phyloP scores from a whole-genome alignment of 2,113 vertebrate genomes.

The Trogon melanurus region DNA sequence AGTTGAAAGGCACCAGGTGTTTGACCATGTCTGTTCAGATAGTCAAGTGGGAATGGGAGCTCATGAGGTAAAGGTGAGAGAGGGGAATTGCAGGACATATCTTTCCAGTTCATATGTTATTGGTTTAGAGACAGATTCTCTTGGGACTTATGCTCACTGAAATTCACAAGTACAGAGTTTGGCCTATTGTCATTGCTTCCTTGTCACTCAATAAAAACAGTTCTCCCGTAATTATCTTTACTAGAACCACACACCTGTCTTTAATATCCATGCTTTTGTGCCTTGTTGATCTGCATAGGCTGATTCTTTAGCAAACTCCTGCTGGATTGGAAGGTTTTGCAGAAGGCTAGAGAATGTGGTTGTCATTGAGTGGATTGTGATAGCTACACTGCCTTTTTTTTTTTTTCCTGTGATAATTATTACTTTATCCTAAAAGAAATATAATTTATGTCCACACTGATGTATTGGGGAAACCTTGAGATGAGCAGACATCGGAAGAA shows the following conservation, averaged over 20 bases:
- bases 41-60: background rate
- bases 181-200: background rate
- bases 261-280: background rate
- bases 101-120: background rate
- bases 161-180: background rate
- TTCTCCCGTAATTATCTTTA: background rate
- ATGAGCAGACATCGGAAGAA: background rate
- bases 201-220: background rate
- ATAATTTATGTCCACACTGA: background rate
- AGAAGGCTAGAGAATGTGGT: background rate
- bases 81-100: background rate
- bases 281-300: background rate
- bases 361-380: background rate
- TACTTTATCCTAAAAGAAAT: background rate
- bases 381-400: background rate
- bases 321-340: constrained; percentile 24
- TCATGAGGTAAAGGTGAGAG: background rate
- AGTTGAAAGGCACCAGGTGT: background rate
- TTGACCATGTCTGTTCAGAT: background rate
- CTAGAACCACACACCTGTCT: background rate
- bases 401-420: background rate
- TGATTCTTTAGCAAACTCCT: background rate
- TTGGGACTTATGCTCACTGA: background rate
- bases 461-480: background rate
- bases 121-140: background rate